A percentile compares a stretch with the other conserved stretches of the same genome.
phyloP scores from a whole-genome alignment of 2,113 vertebrate genomes.

The Vanacampus margaritifer region DNA sequence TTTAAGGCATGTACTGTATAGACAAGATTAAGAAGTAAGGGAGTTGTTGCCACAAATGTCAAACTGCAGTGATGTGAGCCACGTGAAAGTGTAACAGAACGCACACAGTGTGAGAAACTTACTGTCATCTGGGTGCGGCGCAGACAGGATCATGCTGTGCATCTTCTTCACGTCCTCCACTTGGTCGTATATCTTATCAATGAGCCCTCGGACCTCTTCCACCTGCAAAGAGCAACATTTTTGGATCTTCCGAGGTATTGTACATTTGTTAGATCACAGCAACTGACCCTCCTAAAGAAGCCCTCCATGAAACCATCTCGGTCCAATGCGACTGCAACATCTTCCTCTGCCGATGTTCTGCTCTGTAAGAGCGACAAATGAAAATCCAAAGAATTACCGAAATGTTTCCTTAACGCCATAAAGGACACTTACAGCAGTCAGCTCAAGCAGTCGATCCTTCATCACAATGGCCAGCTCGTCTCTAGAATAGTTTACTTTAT shows the following conservation, averaged over 20 bases:
- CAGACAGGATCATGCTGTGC: conserved; percentile 91
- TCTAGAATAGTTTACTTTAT: conserved; percentile 1
- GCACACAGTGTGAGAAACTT: conserved; percentile 49
- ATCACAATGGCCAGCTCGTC: conserved; percentile 63
- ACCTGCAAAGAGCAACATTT: conserved; percentile 70
- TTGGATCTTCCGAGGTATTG: neutral
- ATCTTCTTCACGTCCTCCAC: conserved; percentile 91
- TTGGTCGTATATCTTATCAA: conserved; percentile 80
- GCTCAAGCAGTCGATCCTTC: conserved; percentile 86
- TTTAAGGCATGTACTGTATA: too few relatives aligned
- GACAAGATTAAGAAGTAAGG: too few relatives aligned
- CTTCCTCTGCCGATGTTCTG: conserved; percentile 77
- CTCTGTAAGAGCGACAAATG: conserved; percentile 52
- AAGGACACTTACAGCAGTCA: conserved; percentile 75
- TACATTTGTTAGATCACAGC: neutral
- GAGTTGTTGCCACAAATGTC: too few relatives aligned
- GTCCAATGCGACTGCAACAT: conserved; percentile 75
- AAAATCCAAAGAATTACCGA: neutral
- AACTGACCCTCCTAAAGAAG: conserved; percentile 87
- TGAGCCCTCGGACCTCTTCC: conserved; percentile 82
- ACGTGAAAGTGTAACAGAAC: too few relatives aligned
- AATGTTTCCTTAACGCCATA: neutral
- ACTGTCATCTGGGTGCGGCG: conserved; percentile 91
- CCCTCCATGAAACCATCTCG: conserved; percentile 89
- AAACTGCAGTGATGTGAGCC: too few relatives aligned